Conservation (phyloP, 2,797 vertebrate species). For the Syngnathus rostellatus region DNA sequence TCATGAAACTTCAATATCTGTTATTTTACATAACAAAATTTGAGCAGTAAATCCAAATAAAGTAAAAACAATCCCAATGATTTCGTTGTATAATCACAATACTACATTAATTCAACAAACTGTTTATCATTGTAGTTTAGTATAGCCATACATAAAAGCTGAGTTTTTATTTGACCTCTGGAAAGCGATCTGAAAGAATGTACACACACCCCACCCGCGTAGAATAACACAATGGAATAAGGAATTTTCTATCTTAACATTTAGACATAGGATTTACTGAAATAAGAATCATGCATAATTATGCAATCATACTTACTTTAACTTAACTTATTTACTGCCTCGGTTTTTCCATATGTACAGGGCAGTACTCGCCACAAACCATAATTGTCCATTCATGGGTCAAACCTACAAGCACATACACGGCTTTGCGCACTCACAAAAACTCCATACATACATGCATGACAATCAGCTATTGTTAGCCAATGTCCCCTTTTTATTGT, state of each 20-base stretch:
- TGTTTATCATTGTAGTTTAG: neutral
- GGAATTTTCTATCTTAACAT: neutral
- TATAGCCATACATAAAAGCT: neutral
- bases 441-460: slow-evolving; percentile 3
- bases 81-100: no score
- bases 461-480: slow-evolving; percentile 15
- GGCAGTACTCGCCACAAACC: slow-evolving; percentile 31
- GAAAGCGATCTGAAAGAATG: neutral
- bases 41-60: neutral
- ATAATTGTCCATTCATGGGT: slow-evolving; percentile 51
- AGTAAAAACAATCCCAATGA: no score
- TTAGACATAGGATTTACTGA: neutral
- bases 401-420: slow-evolving; percentile 27
- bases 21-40: neutral
- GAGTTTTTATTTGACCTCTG: neutral
- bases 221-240: neutral
- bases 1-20: neutral
- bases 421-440: slow-evolving; percentile 18
- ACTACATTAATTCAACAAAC: neutral
- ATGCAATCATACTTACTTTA: no score
- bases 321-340: neutral
- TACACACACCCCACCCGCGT: no score
- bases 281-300: neutral
- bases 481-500: neutral
- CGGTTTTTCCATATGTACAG: neutral